Evolutionary conservation across 2,113 vertebrate species (phyloP), one percentile per base, ranked within the genome.

Genomic region (Macroglossus sobrinus): DNA sequence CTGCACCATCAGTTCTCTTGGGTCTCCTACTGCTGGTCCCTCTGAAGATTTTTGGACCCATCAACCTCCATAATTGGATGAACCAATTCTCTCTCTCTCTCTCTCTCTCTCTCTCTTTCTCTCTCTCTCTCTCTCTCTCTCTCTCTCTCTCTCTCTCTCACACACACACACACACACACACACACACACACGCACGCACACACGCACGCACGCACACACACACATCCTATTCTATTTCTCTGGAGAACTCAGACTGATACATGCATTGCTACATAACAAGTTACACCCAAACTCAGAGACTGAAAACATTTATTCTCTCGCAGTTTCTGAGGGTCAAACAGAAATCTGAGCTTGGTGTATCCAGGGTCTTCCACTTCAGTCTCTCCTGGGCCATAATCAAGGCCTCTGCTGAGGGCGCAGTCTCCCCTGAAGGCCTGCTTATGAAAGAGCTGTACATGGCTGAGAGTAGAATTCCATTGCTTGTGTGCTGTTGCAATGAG

Each of bases 381-480:
- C 30, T 55, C 53, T 69, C 11, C 7, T 16, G 59, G 82, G 38
- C 33, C 89, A 1, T 53, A 63, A 5, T 19, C 10, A 61, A 47
- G 3, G 21, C 6, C 1, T 71, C 22, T 38, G 22, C 28, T 4
- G 24, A 40, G 57, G 24, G 21, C 22, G 1, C 3, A 4, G 33
- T 33, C 33, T 89, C 45, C 12, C 28, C 26, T 22, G 19, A 89
- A 93, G 11, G 28, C 6, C 64, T 45, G 11, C 15, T 14, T 66
- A 16, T n/a, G 9, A 75, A 21, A n/a, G 0, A 6, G 22, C 15
- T 35, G 47, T 2, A 1, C 1, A 8, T 24, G 5, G 1, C 4
- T 50, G 0, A 28, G 0, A 4, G 13, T 8, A 81, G 55, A 55
- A 93, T 33, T n/a, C 7, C 59, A 24, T n/a, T 40, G 21, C 18